Percentiles rank a stretch among this genome's conserved stretches.
phyloP scores from a whole-genome alignment of 1,140 invertebrate genomes.

The Zaprionus camerounensis region DNA sequence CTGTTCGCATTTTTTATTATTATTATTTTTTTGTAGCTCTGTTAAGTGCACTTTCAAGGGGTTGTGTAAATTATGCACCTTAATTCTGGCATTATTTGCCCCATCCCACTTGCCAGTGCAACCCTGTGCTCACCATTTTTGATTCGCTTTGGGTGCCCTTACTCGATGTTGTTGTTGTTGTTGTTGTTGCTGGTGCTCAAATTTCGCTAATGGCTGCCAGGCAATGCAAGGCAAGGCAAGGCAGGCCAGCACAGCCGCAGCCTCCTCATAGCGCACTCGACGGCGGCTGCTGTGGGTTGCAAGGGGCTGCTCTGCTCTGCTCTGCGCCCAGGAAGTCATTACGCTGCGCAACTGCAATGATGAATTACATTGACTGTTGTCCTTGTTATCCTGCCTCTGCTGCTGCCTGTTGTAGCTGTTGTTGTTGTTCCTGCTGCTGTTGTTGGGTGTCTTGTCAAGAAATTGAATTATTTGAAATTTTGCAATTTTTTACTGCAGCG shows the following conservation, averaged over 20 bases:
- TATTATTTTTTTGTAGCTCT: constrained; percentile 47
- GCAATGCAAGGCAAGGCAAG: no score
- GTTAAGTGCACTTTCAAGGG: constrained; percentile 77
- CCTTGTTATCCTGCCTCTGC: constrained; percentile 22
- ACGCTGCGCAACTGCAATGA: constrained; percentile 77
- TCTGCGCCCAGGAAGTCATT: constrained; percentile 74
- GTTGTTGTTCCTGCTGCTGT: constrained; percentile 12
- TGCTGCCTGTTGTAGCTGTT: background rate
- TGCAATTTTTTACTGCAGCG: constrained; percentile 44
- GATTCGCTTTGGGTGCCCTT: constrained; percentile 69
- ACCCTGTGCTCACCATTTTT: constrained; percentile 56
- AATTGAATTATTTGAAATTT: constrained; percentile 73
- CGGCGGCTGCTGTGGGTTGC: constrained; percentile 40
- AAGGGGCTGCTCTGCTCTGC: constrained; percentile 19
- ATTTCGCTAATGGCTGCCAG: constrained; percentile 82
- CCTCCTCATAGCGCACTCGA: constrained; percentile 17
- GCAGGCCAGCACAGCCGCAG: constrained; percentile 50
- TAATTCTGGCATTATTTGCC: constrained; percentile 63
- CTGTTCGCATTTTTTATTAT: constrained; percentile 39
- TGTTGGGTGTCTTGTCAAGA: constrained; percentile 31
- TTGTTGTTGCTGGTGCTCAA: constrained; percentile 62
- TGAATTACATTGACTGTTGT: constrained; percentile 70
- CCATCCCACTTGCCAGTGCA: constrained; percentile 21
- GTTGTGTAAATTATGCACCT: constrained; percentile 82
- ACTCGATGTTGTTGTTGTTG: constrained; percentile 27